Percentiles rank a stretch among this genome's conserved stretches.
Conservation (phyloP, 2,888 invertebrate genomes). For the Plagodis dolabraria region DNA sequence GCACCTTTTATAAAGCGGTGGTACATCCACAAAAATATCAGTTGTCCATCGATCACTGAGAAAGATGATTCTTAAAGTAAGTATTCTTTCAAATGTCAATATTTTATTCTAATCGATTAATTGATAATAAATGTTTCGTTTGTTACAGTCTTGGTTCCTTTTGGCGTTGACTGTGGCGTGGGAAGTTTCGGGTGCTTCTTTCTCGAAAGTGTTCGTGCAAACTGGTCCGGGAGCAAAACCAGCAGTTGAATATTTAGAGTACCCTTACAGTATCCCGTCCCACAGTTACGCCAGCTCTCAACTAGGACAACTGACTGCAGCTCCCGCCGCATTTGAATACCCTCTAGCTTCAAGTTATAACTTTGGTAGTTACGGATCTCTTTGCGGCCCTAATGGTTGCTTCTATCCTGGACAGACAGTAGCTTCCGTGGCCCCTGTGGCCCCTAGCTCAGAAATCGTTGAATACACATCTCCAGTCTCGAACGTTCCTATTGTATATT, state of each 20-base stretch:
- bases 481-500: conserved; percentile 58
- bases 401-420: conserved; percentile 54
- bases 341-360: conserved; percentile 50
- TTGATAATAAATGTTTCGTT: conserved; percentile 19
- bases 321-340: conserved; percentile 50
- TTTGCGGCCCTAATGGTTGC: conserved; percentile 45
- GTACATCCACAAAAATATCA: conserved; percentile 71
- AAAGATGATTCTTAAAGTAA: conserved; percentile 78
- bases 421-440: conserved; percentile 47
- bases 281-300: conserved; percentile 46
- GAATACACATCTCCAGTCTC: conserved; percentile 55
- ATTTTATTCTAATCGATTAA: conserved; percentile 13
- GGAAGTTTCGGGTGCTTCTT: conserved; percentile 53
- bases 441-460: conserved; percentile 53
- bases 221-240: conserved; percentile 52
- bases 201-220: conserved; percentile 70
- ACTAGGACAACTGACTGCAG: conserved; percentile 55
- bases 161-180: conserved; percentile 48
- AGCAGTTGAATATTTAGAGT: conserved; percentile 47
- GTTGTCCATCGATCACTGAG: conserved; percentile 72
- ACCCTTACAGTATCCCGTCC: conserved; percentile 59
- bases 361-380: conserved; percentile 52
- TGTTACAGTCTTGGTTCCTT: conserved; percentile 56
- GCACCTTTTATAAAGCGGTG: conserved; percentile 72
- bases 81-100: conserved; percentile 41